A percentile compares a stretch with the other conserved stretches of the same genome.
phyloP scores from a whole-genome alignment of 1,140 invertebrate genomes.

The Portunus trituberculatus region DNA sequence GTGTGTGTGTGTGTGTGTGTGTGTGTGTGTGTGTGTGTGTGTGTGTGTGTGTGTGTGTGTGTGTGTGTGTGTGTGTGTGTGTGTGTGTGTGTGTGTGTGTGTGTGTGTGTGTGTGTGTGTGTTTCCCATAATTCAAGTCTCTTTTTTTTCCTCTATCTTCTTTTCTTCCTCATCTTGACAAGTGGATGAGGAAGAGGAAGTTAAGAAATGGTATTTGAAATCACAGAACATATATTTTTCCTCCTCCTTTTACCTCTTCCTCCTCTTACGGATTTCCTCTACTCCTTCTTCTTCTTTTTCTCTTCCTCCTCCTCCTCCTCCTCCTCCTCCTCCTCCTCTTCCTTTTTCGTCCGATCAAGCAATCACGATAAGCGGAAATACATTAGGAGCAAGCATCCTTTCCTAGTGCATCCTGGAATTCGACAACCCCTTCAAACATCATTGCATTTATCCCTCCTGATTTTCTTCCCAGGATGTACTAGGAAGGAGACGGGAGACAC shows the following conservation, averaged over 20 bases:
- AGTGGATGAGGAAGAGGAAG: no score
- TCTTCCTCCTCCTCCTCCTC: background rate
- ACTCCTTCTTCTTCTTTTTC: background rate
- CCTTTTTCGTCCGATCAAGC: background rate
- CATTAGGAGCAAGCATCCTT: background rate
- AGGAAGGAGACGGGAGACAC: background rate
- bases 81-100: no score
- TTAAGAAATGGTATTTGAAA: background rate
- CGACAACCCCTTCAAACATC: background rate
- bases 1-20: constrained; percentile 20
- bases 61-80: background rate
- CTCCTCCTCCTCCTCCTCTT: background rate
- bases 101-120: no score
- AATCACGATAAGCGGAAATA: background rate
- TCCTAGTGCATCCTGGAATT: background rate
- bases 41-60: background rate
- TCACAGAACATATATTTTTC: background rate
- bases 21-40: constrained; percentile 20
- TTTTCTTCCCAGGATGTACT: background rate
- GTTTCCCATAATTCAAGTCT: no score
- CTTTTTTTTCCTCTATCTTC: no score
- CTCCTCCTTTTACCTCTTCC: background rate
- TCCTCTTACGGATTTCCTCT: background rate
- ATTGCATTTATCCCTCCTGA: background rate
- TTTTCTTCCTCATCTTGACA: no score